Evolutionary conservation across 2,797 vertebrate genomes (phyloP), one percentile per base, ranked within the genome.

Genomic region (Protonibea diacanthus): DNA sequence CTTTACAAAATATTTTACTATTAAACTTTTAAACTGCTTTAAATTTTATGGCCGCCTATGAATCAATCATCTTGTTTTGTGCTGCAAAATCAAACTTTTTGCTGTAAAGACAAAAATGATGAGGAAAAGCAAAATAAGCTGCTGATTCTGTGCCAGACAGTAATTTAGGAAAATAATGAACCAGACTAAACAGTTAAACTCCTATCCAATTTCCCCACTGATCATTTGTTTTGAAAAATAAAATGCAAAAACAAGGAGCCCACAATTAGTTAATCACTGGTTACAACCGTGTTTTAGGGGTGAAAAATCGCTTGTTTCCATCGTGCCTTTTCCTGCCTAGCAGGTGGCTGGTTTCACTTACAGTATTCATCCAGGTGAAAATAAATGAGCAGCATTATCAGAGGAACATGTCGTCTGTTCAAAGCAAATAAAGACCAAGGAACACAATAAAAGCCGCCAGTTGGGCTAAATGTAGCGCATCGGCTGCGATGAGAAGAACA

Each of bases 391-490:
- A 53, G 62, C 42, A 29, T 74, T 82, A 88, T 80, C 78, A 57
- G 63, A 42, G 80, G 64, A 78, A 69, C 78, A 74, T 66, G 78
- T 75, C 76, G 79, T 88, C 85, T 85, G 81, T 72, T 88, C 51
- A 27, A 40, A 57, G 84, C 82, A 84, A 88, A 89, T 55, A 71
- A 71, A 83, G 71, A 84, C 87, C 27, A 40, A 71, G 67, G 72
- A 77, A 88, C 68, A 86, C 78, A 86, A 90, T 87, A 86, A 88
- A 51, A 71, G 57, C 81, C 6, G 40, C 61, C 65, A 33, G 20
- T 76, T 51, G 78, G 81, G 86, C 77, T 91, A 92, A 93, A 93
- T 92, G 91, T 84, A 82, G 85, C 74, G 63, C 74, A 74, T 74
- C 84, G 20, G 68, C 65, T 9, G 71, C 83, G 56, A 79, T 73